Conservation (phyloP, 2,797 vertebrate species). For the Malurus splendens region DNA sequence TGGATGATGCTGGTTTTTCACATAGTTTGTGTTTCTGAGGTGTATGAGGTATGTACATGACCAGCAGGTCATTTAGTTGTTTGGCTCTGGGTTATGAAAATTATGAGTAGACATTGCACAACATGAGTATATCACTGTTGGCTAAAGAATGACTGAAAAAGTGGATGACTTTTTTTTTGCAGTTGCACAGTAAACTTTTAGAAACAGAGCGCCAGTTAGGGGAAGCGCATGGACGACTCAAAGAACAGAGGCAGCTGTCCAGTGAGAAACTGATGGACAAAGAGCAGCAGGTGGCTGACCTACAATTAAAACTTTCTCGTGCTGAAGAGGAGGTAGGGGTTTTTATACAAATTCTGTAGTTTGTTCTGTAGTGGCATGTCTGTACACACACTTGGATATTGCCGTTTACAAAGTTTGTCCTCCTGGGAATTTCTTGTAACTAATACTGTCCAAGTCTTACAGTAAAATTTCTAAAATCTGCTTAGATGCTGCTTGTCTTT, state of each 20-base stretch:
- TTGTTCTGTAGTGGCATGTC: neutral
- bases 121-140: neutral
- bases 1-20: neutral
- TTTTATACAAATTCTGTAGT: neutral
- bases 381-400: neutral
- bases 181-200: slow-evolving; percentile 92
- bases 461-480: neutral
- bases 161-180: neutral
- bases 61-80: neutral
- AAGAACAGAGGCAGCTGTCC: slow-evolving; percentile 94
- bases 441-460: neutral
- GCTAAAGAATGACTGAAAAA: neutral
- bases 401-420: neutral
- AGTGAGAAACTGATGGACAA: slow-evolving; percentile 96
- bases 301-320: slow-evolving; percentile 91
- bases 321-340: slow-evolving; percentile 87
- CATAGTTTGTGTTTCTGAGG: neutral
- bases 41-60: neutral
- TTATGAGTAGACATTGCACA: rapidly evolving
- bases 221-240: slow-evolving; percentile 90
- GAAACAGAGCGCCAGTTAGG: slow-evolving; percentile 92
- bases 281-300: slow-evolving; percentile 91
- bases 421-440: neutral
- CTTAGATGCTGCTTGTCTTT: neutral
- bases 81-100: neutral